These are phyloP conservation scores for Chymomyza fuscimana DNA, from an alignment of 2,888 invertebrate genomes.

Conservation along the genomic window DNA sequence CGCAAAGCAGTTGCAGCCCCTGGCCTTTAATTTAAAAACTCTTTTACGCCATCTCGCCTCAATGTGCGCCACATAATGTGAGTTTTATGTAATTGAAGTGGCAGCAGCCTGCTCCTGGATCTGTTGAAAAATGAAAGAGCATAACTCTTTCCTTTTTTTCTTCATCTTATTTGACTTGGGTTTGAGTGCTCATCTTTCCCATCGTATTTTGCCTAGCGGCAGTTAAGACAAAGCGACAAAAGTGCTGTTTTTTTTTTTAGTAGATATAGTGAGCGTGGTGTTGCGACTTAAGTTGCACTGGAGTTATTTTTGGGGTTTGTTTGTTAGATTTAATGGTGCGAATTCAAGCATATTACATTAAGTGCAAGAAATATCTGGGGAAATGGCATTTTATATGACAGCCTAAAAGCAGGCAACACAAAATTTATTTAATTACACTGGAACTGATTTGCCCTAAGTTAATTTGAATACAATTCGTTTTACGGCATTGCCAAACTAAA, in stretches of 20 bases:
- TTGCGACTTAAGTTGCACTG: background rate
- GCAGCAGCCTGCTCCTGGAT: constrained; percentile 48
- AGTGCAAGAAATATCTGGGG: background rate
- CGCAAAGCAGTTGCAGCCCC: constrained; percentile 47
- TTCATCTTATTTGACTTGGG: constrained; percentile 47
- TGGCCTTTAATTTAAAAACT: constrained; percentile 74
- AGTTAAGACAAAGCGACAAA: constrained; percentile 54
- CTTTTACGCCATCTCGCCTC: constrained; percentile 73
- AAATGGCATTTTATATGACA: background rate
- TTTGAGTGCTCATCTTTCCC: constrained; percentile 18
- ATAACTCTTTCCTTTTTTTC: constrained; percentile 56
- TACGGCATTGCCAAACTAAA: background rate
- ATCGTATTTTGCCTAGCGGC: constrained; percentile 27
- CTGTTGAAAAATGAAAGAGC: constrained; percentile 65
- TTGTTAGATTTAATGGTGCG: constrained; percentile 39
- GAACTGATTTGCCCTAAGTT: background rate
- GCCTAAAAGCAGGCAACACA: constrained; percentile 25
- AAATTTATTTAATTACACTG: background rate
- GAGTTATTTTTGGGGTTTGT: background rate
- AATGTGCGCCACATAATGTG: constrained; percentile 69
- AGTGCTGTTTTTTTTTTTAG: constrained; percentile 22
- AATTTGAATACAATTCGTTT: background rate
- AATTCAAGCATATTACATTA: constrained; percentile 1
- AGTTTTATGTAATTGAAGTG: constrained; percentile 74
- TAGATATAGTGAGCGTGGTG: background rate